Percentiles rank a stretch among this genome's conserved stretches.
These are phyloP conservation scores for Merluccius polli DNA, from an alignment of 2,797 vertebrate genomes.

Conservation along the genomic window DNA sequence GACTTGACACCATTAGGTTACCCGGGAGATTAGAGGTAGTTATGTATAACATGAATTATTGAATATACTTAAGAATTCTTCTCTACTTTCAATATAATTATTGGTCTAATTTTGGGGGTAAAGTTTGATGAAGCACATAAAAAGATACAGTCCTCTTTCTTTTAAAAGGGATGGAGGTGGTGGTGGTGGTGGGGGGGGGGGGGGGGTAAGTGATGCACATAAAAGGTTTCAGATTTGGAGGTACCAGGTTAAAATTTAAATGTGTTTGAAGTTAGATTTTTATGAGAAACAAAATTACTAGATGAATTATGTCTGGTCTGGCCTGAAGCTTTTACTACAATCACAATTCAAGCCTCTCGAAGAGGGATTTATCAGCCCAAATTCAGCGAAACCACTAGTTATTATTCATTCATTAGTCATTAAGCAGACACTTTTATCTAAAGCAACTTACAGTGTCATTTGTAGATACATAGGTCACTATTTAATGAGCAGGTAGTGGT, in stretches of 20 bases:
- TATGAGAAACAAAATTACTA: background rate
- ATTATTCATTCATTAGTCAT: background rate
- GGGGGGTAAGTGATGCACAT: background rate
- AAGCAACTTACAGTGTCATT: background rate
- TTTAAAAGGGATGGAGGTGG: background rate
- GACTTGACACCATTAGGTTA: background rate
- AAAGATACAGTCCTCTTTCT: background rate
- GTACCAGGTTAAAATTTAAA: background rate
- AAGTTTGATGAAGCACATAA: background rate
- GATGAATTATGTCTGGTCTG: background rate
- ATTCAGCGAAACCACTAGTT: no score
- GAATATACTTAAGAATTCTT: background rate
- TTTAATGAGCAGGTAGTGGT: background rate
- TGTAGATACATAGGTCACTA: background rate
- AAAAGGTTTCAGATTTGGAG: background rate
- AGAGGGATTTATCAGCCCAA: background rate
- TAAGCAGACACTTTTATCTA: background rate
- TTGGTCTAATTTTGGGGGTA: background rate
- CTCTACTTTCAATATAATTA: background rate
- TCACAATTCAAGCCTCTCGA: background rate
- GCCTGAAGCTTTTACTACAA: background rate
- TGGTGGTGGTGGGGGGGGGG: no score
- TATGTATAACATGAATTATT: background rate
- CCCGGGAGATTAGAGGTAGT: background rate
- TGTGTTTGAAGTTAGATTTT: background rate